Conservation (phyloP, 2,888 invertebrate species). For the Athalia cordata region DNA sequence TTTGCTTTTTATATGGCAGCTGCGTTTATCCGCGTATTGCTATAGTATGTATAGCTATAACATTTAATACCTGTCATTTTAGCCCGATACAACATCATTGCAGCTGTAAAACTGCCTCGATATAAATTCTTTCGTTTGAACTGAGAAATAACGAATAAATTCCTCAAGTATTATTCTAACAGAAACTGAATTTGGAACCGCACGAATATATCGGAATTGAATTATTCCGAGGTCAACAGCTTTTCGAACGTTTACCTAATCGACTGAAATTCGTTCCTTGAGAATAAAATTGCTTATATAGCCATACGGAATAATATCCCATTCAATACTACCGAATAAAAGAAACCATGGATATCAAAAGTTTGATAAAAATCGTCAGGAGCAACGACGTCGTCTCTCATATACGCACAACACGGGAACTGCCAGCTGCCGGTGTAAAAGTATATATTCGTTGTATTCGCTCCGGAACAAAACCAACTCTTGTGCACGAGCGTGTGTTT, state of each 20-base stretch:
- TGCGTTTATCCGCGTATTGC: no score
- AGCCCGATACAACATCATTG: background rate
- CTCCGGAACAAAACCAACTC: constrained; percentile 39
- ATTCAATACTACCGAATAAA: background rate
- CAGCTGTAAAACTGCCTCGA: constrained; percentile 16
- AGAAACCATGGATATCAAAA: constrained; percentile 7
- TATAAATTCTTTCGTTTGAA: background rate
- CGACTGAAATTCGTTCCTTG: background rate
- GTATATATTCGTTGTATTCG: constrained; percentile 21
- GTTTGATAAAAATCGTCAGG: constrained; percentile 19
- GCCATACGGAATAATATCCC: background rate
- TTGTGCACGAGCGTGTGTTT: constrained; percentile 51
- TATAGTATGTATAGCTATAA: no score
- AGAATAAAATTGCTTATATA: background rate
- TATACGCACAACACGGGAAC: constrained; percentile 18
- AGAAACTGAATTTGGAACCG: constrained; percentile 1
- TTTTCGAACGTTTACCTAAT: background rate
- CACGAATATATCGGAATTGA: constrained; percentile 5
- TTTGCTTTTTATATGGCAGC: no score
- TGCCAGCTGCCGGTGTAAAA: constrained; percentile 28
- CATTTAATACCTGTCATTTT: no score
- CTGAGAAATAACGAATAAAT: no score
- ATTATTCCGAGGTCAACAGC: constrained; percentile 10
- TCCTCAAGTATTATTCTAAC: constrained; percentile 15
- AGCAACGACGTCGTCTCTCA: background rate